phyloP scores from a whole-genome alignment of 53 echinoderm and acorn worm species.

The Paelopatides confundens region DNA sequence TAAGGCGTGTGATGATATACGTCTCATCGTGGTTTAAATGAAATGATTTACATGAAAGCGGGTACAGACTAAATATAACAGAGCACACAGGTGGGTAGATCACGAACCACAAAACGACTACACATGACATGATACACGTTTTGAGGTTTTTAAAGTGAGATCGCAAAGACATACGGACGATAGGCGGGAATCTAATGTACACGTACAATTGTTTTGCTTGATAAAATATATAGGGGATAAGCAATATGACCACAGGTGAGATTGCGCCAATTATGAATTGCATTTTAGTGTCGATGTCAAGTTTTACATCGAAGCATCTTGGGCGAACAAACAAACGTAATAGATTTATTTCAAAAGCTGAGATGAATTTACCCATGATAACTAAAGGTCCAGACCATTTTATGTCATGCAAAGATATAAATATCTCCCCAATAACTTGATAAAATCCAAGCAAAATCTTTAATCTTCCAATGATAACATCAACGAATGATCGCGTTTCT shows the following conservation, averaged over 20 bases:
- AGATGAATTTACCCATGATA: constrained; percentile 10
- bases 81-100: constrained; percentile 60
- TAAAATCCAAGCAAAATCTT: constrained; percentile 34
- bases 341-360: constrained; percentile 6
- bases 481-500: background rate
- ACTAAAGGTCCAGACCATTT: constrained; percentile 18
- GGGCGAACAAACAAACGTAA: constrained; percentile 9
- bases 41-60: constrained; percentile 57
- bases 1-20: constrained; percentile 2
- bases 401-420: background rate
- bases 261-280: constrained; percentile 8
- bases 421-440: constrained; percentile 39
- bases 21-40: constrained; percentile 18
- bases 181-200: background rate
- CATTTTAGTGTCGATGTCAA: background rate
- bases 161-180: background rate
- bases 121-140: background rate
- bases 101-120: constrained; percentile 59
- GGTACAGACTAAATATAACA: constrained; percentile 55
- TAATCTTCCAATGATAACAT: background rate
- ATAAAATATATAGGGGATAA: background rate
- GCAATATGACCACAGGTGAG: background rate
- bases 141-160: background rate
- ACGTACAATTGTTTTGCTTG: background rate
- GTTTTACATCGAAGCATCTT: background rate